Evolutionary conservation across 1,140 invertebrate genomes (phyloP).

Genomic region (Argopecten irradians): DNA sequence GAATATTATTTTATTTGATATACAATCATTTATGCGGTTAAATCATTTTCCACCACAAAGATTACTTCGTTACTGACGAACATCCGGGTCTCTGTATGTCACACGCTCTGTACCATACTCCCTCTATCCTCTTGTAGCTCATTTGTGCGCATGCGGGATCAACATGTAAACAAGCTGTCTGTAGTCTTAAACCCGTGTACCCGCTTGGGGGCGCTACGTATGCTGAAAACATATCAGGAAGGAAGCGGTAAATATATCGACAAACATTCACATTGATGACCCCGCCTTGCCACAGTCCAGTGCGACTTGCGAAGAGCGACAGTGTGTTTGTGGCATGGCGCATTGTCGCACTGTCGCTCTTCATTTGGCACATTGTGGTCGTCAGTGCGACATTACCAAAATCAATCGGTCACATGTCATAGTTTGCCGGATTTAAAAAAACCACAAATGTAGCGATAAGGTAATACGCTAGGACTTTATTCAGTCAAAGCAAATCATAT

Average conservation of each 20-base stretch:
- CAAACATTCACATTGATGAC: not conserved
- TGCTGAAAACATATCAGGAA: not conserved
- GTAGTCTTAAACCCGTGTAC: not conserved
- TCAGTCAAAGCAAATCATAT: no score
- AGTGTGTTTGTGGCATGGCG: not conserved
- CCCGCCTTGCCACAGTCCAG: not conserved
- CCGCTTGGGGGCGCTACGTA: not conserved
- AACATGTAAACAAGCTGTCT: not conserved
- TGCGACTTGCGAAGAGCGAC: not conserved
- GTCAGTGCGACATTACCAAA: no score
- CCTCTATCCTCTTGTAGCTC: not conserved
- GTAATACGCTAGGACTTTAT: no score
- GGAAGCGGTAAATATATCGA: not conserved
- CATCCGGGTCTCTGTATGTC: not conserved
- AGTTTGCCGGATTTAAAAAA: no score
- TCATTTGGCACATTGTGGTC: no score
- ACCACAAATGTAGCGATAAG: no score
- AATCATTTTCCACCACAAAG: no score
- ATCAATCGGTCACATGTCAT: no score
- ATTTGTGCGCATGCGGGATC: not conserved
- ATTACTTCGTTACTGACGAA: not conserved
- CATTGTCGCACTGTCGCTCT: no score
- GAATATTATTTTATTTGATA: no score
- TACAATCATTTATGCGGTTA: no score
- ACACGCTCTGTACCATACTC: not conserved